Conservation (phyloP, 2,888 invertebrate species). For the Nipponacmea schrenckii region DNA sequence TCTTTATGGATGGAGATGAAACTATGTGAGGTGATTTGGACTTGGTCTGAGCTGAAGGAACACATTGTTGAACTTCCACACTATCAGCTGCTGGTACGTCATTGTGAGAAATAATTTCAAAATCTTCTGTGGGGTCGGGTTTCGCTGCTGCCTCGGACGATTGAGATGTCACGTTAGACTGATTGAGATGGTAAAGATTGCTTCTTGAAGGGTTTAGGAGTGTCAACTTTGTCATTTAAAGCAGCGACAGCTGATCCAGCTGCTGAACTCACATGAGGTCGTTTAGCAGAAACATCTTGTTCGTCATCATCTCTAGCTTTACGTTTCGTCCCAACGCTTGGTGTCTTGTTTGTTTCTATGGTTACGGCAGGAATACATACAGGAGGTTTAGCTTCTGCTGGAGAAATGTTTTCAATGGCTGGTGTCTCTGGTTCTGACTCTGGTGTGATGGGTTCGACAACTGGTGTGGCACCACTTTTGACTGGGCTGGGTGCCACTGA, state of each 20-base stretch:
- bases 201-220: slow-evolving; percentile 23
- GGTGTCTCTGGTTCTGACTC: neutral
- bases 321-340: slow-evolving; percentile 25
- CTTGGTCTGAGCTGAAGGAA: slow-evolving; percentile 32
- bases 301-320: slow-evolving; percentile 34
- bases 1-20: neutral
- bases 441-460: neutral
- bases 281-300: slow-evolving; percentile 16
- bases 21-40: neutral
- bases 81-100: slow-evolving; percentile 54
- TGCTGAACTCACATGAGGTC: neutral
- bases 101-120: slow-evolving; percentile 50
- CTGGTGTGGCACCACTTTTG: neutral
- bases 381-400: neutral
- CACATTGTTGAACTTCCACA: slow-evolving; percentile 41
- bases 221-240: slow-evolving; percentile 11
- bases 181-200: slow-evolving; percentile 2
- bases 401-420: neutral
- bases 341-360: slow-evolving; percentile 6
- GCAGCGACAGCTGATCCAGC: neutral
- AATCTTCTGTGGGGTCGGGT: slow-evolving; percentile 40
- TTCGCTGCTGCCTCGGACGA: slow-evolving; percentile 19
- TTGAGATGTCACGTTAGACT: neutral
- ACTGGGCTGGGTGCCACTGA: no score
- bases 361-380: neutral